Evolutionary conservation across 2,888 invertebrate genomes (phyloP), one percentile per base, ranked within the genome.

Genomic region (Pristionchus arcanus): DNA sequence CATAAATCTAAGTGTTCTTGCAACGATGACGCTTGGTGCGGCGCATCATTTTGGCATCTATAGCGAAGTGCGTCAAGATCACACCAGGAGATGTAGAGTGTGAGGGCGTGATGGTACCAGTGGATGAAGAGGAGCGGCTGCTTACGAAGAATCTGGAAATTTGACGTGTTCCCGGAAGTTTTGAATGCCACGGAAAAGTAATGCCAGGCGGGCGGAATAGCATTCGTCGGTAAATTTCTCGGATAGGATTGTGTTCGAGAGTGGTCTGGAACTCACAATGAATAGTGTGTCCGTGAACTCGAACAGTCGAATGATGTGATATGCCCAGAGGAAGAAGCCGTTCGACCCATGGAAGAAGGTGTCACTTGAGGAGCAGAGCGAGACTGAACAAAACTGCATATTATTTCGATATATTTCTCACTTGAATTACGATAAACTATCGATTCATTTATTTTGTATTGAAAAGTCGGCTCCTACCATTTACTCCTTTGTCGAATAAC

Each of bases 41-140:
- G n/a, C n/a, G n/a, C n/a, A n/a, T n/a, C n/a, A n/a, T n/a, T n/a
- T n/a, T n/a, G n/a, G n/a, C n/a, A n/a, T 66, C 25, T 66, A 11
- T 4, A 66, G 25, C 1, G 28, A 21, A 66, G n/a, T n/a, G 28
- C 11, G 28, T 28, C 0, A 68, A 28, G 5, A 28, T 28, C 11
- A 9, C 15, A 71, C 68, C 68, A 71, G 3, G 21, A 71, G 31
- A 71, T 31, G 59, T 77, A 49, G 1, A 89, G 89, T 7, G 89
- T 89, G 59, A 89, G 89, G 13, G 74, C 74, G 59, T 89, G 89
- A 28, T 89, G 89, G 28, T 89, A 89, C 89, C 89, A 89, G 63
- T 89, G 89, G 59, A 89, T 77, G 81, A 89, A 89, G 25, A 89
- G 53, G 2, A 89, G 63, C 0, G 89, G 89, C 49, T 81, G 37